These are phyloP conservation scores for Brachyistius frenatus DNA, from an alignment of 2,113 vertebrate genomes.

Conservation along the genomic window DNA sequence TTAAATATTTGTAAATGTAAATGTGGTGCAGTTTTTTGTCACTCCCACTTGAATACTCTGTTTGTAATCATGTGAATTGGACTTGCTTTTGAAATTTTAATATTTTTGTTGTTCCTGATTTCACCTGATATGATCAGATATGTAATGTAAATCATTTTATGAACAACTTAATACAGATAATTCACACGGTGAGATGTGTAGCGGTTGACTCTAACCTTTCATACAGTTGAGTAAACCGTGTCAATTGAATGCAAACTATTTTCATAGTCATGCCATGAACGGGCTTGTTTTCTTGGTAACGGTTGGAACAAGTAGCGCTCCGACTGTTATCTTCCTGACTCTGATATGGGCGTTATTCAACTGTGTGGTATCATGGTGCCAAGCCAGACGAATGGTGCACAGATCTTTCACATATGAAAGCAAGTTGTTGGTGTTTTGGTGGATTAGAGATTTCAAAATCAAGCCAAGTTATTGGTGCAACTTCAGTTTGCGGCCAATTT, in stretches of 20 bases:
- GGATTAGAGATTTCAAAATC: neutral
- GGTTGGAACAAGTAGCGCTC: no score
- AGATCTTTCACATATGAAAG: neutral
- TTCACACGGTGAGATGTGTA: slow-evolving; percentile 3
- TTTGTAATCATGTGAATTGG: slow-evolving; percentile 32
- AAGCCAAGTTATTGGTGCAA: no score
- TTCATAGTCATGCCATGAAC: no score
- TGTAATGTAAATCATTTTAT: slow-evolving; percentile 20
- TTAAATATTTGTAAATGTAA: neutral
- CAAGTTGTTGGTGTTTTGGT: neutral
- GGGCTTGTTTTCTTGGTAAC: no score
- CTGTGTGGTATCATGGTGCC: neutral
- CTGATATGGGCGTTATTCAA: no score
- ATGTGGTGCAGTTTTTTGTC: slow-evolving; percentile 17
- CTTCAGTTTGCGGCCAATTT: no score
- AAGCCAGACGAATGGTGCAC: neutral
- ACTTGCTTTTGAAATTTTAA: slow-evolving; percentile 23
- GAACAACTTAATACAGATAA: neutral
- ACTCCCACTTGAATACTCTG: slow-evolving; percentile 12
- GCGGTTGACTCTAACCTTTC: slow-evolving; percentile 23
- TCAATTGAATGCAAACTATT: neutral
- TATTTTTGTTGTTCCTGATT: slow-evolving; percentile 16
- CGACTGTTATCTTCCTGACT: no score
- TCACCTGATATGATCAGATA: slow-evolving; percentile 15
- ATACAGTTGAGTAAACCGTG: neutral